Conservation (phyloP, 2,797 vertebrate species). For the Onychomys torridus region DNA sequence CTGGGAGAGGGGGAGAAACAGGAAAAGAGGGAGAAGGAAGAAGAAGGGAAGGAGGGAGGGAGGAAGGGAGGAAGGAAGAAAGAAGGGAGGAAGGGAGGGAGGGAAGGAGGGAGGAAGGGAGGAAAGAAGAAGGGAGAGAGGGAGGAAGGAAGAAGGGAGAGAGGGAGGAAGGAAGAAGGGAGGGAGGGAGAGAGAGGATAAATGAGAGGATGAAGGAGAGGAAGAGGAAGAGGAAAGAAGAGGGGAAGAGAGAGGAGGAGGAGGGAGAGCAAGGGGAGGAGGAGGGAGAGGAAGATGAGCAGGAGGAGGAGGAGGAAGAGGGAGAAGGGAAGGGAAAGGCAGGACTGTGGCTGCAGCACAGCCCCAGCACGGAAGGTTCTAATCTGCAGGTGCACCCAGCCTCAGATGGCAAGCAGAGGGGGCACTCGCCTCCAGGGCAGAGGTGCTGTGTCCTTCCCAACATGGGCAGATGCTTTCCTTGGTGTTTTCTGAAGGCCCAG, state of each 20-base stretch:
- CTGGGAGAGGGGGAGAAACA: not conserved
- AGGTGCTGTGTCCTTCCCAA: not conserved
- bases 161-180: no score
- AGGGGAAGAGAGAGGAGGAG: fast-evolving
- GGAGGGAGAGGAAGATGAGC: fast-evolving
- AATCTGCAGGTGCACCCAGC: not conserved
- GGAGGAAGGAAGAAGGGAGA: no score
- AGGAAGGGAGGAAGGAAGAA: fast-evolving
- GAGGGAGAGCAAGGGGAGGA: no score
- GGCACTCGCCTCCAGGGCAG: no score
- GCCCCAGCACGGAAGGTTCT: no score
- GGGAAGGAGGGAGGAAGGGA: fast-evolving
- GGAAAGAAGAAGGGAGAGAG: not conserved
- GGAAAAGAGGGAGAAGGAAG: no score
- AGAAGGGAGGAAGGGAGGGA: fast-evolving
- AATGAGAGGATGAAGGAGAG: fast-evolving
- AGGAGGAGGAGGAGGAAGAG: no score
- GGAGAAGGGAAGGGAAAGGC: not conserved
- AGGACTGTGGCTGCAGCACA: not conserved
- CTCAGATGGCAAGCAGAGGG: not conserved
- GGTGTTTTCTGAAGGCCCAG: no score
- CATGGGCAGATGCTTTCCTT: not conserved
- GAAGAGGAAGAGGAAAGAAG: no score
- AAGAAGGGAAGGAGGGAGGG: fast-evolving
- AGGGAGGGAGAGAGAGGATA: no score